Evolutionary conservation across 92 coral and sea anemone genomes (phyloP), one percentile per base, ranked within the genome.

Genomic region (Scolanthus callimorphus): DNA sequence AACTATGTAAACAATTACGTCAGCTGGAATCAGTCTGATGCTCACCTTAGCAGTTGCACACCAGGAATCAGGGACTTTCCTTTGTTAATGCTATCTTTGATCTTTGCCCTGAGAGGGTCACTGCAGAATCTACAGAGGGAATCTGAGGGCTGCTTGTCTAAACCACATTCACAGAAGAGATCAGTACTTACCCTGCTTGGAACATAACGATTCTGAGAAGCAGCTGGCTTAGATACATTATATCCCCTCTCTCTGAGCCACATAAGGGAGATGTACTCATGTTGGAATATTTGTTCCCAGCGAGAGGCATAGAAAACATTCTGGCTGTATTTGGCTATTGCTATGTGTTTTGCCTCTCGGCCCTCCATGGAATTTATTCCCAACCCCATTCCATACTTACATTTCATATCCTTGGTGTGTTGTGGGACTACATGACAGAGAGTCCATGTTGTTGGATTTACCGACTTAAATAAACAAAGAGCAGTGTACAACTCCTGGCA

Each of bases 331-430:
- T 55, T 51, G 9, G 65, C 15, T 17, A 71, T 51, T 29, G 27
- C 34, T 11, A 70, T 62, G 30, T 70, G 77, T 31, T 70, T 61
- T 53, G 65, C 80, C 62, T 75, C 76, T 27, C 82, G 22, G 13
- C 81, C 76, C 49, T 74, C 81, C 76, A 74, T 74, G 0, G 81
- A 74, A 29, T 65, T 74, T 20, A 74, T 48, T 0, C 74, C 81
- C 10, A 74, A 39, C 17, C 76, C 81, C 58, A 41, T 57, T 4
- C 48, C 81, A 57, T 74, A 74, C 57, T 56, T 55, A 1, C 27
- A 6, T 20, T 39, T 31, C 81, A 74, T 74, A 47, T 73, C 57
- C 39, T 47, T 15, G 12, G 75, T 45, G 45, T 73, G 80, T 20
- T 57, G 59, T 21, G 80, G 80, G 21, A 65, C 80, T 38, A 73